Evolutionary conservation across 2,113 vertebrate genomes (phyloP), one percentile per base, ranked within the genome.

Genomic region (Empidonax traillii): DNA sequence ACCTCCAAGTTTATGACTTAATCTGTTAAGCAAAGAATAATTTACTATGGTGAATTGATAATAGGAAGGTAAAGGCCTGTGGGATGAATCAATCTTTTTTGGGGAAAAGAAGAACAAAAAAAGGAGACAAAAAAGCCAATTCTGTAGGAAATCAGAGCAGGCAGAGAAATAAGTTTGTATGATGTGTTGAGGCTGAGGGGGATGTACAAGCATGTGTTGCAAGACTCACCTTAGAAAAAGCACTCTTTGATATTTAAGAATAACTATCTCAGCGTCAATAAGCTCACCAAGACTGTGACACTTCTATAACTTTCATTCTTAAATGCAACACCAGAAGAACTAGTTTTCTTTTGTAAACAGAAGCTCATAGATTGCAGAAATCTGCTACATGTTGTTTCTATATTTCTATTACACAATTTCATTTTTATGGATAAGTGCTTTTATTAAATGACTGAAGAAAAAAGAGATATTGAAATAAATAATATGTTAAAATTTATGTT

Each of bases 111-210:
- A 44, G 19, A 7, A 9, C 20, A 28, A 22, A 19, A 41, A 39
- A 49, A 4, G 15, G 12, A 28, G 30, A 33, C 10, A 14, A 51
- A 43, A 37, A 21, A 4, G 0, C 9, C 2, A 2, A 6, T 66
- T 92, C 28, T 79, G 19, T 73, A 58, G n/a, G 55, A 86, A 89
- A 46, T 43, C 47, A 72, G 52, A 56, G 33, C 30, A 62, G 63
- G 14, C 33, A 80, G 25, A 27, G 31, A 58, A 68, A 33, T n/a
- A 89, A 4, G 9, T 56, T 77, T 69, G 18, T 33, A 37, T 1
- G 2, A 6, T 69, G 5, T 66, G 25, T 27, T 65, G 77, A 27
- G 6, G 1, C 21, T 89, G 35, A 63, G 33, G 17, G 28, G 15
- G 71, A 58, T 27, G 9, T 8, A 23, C 53, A 27, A 87, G 14